phyloP scores from a whole-genome alignment of 2,797 vertebrate species.

The Sebastes paucispinis region DNA sequence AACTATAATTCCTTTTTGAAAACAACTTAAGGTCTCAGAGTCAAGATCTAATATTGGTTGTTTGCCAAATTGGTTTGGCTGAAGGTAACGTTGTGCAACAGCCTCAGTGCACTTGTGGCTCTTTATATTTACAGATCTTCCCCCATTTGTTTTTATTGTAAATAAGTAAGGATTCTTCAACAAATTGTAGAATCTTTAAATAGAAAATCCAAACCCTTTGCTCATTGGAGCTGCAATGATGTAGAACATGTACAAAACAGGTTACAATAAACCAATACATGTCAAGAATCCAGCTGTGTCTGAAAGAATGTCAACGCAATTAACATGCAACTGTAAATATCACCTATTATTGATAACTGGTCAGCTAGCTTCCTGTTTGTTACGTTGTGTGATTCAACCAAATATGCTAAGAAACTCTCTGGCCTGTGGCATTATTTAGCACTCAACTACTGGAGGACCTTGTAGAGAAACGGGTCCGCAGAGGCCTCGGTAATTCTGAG shows the following conservation, averaged over 20 bases:
- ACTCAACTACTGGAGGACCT: conserved; percentile 3
- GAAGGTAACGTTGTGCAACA: too few relatives aligned
- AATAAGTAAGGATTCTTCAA: not conserved
- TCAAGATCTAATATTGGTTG: too few relatives aligned
- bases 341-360: conserved; percentile 5
- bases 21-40: too few relatives aligned
- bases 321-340: conserved; percentile 33
- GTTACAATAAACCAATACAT: not conserved
- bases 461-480: conserved; percentile 1
- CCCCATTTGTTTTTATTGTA: too few relatives aligned
- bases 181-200: not conserved
- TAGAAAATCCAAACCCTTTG: not conserved
- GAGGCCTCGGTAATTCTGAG: not conserved
- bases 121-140: too few relatives aligned
- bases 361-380: not conserved
- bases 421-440: conserved; percentile 20
- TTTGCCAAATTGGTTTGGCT: too few relatives aligned
- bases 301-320: conserved; percentile 20
- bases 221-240: not conserved
- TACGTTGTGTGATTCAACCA: not conserved
- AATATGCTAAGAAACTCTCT: not conserved
- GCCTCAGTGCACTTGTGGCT: too few relatives aligned
- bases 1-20: too few relatives aligned
- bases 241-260: not conserved
- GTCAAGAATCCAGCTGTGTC: not conserved